A percentile compares a stretch with the other conserved stretches of the same genome.
These are phyloP conservation scores for Phylloscopus trochilus DNA, from an alignment of 2,113 vertebrate species.

Conservation along the genomic window DNA sequence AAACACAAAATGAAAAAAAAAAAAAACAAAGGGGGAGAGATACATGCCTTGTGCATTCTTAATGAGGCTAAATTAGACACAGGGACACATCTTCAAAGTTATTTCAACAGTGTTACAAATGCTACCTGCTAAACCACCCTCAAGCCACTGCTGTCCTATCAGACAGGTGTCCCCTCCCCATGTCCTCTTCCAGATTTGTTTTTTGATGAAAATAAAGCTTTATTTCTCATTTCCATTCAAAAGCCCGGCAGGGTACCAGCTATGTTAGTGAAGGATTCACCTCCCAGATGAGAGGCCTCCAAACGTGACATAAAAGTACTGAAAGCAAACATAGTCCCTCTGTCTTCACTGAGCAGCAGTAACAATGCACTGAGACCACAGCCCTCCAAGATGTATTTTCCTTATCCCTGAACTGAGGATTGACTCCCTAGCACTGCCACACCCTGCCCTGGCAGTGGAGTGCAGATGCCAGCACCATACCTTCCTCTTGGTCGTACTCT, in stretches of 20 bases:
- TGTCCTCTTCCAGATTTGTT: not conserved
- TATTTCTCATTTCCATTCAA: not conserved
- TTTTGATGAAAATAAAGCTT: not conserved
- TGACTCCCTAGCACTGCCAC: not conserved
- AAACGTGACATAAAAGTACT: not conserved
- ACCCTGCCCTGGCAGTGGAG: not conserved
- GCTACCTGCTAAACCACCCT: not conserved
- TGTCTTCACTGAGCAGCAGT: not conserved
- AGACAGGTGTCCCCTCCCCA: not conserved
- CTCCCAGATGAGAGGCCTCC: not conserved
- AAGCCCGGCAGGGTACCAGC: not conserved
- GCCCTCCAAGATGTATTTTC: not conserved
- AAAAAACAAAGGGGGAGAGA: not conserved
- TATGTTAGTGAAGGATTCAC: not conserved
- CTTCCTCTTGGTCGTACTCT: slow-evolving; percentile 77
- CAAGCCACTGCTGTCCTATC: not conserved
- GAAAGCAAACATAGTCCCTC: not conserved
- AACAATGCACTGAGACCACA: not conserved
- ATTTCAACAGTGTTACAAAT: not conserved
- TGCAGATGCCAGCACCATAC: slow-evolving; percentile 29
- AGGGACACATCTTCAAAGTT: not conserved
- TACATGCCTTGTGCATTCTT: not conserved
- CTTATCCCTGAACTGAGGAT: not conserved
- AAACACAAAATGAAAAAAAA: not conserved
- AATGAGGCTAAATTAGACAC: not conserved